phyloP scores from a whole-genome alignment of 2,797 vertebrate genomes.

The Scolopax bukidnonensis region DNA sequence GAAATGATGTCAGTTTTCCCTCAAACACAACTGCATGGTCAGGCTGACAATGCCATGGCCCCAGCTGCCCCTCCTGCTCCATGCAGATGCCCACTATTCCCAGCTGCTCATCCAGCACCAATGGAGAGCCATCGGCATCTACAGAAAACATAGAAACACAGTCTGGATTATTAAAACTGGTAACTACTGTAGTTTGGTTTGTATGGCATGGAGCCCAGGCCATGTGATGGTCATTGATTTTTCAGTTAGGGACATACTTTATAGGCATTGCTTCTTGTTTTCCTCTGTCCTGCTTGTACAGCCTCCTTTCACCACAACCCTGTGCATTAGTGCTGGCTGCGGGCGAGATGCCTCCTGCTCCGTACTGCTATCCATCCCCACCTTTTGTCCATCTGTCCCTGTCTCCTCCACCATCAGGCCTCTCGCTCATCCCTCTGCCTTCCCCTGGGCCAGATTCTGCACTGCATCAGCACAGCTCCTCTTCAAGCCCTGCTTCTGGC shows the following conservation, averaged over 20 bases:
- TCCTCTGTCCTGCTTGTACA: neutral
- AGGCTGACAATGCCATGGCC: rapidly evolving
- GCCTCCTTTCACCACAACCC: neutral
- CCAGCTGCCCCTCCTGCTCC: neutral
- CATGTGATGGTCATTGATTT: neutral
- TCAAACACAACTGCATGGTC: rapidly evolving
- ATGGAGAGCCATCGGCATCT: neutral
- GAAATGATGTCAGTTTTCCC: neutral
- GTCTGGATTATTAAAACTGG: neutral
- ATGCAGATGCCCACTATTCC: neutral
- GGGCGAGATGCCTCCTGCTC: rapidly evolving
- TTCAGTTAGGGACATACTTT: neutral
- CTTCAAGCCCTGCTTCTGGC: neutral
- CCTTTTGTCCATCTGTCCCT: neutral
- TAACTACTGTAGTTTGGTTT: neutral
- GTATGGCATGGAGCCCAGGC: neutral
- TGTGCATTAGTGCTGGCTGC: rapidly evolving
- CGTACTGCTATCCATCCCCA: neutral
- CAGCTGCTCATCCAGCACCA: neutral
- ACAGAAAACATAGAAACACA: neutral
- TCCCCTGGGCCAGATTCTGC: neutral
- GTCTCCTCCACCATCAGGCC: neutral
- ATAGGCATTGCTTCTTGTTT: neutral
- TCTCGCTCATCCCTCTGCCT: neutral
- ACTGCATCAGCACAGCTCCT: rapidly evolving